Evolutionary conservation across 2,888 invertebrate species (phyloP), one percentile per base, ranked within the genome.

Genomic region (Arge pagana): DNA sequence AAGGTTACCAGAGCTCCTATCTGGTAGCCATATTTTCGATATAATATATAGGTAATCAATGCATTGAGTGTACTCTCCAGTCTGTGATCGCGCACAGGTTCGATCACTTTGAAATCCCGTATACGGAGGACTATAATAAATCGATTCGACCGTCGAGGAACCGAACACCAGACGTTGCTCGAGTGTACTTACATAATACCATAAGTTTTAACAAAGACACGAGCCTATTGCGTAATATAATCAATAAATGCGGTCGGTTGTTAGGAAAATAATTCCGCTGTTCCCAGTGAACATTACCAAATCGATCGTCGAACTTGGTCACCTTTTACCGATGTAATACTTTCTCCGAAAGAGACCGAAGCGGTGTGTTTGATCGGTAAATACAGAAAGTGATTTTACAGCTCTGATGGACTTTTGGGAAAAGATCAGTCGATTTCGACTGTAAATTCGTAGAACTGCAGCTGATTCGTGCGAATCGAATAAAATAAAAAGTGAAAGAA

Each of bases 41-140:
- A 68, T 66, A 74, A 75, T 71, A 70, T 70, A 73, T 70, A 72
- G 72, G 70, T 70, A 70, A 72, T 71, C 71, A 72, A 74, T 75
- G 68, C 66, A 68, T 66, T 63, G 30, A 21, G 36, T 48, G 19
- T 48, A 37, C 43, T 48, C 19, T 30, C 28, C 48, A 52, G 52
- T 52, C 36, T 24, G 39, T 15, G 45, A 48, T 35, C 42, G 30
- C 26, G 39, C 45, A 45, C 30, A 33, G 45, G 45, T 45, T 23
- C 21, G 35, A 45, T 23, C 31, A 26, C 45, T 45, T 13, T 33
- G 11, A 31, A 31, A 43, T 31, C 31, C 13, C n/a, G n/a, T n/a
- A n/a, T n/a, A n/a, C n/a, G n/a, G n/a, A n/a, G n/a, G n/a, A n/a
- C n/a, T n/a, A n/a, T n/a, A n/a, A n/a, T n/a, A n/a, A n/a, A n/a